These are phyloP conservation scores for Macquaria ambigua DNA, from an alignment of 2,113 vertebrate genomes.

Conservation along the genomic window DNA sequence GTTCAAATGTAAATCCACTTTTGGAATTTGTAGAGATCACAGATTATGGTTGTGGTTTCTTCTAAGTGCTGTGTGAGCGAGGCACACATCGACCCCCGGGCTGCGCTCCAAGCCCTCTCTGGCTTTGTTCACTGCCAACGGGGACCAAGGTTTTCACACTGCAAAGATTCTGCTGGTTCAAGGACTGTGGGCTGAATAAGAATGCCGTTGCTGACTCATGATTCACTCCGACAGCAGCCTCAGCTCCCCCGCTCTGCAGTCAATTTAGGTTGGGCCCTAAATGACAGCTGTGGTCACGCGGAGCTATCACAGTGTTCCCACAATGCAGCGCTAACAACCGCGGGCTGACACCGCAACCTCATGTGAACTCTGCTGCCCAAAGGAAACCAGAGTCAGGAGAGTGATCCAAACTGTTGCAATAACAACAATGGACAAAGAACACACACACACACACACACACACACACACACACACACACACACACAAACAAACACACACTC, in stretches of 20 bases:
- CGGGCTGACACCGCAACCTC: constrained; percentile 60
- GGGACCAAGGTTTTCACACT: constrained; percentile 56
- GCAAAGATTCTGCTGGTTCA: constrained; percentile 56
- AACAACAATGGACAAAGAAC: constrained; percentile 56
- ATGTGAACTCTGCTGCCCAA: constrained; percentile 55
- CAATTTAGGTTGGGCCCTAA: constrained; percentile 51
- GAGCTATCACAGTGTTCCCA: constrained; percentile 60
- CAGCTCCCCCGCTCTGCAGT: constrained; percentile 41
- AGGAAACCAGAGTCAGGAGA: constrained; percentile 48
- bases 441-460: background rate
- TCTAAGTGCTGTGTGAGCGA: constrained; percentile 35
- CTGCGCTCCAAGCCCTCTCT: constrained; percentile 29
- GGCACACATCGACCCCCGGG: constrained; percentile 25
- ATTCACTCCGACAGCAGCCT: constrained; percentile 61
- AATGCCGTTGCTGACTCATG: constrained; percentile 67
- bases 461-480: background rate
- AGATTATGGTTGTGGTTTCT: constrained; percentile 52
- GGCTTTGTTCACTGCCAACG: constrained; percentile 45
- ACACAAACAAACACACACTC: constrained; percentile 2
- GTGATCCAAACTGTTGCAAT: constrained; percentile 49
- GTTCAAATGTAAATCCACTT: constrained; percentile 50
- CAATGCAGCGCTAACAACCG: constrained; percentile 61
- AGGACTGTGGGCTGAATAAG: constrained; percentile 60
- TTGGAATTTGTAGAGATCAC: constrained; percentile 52
- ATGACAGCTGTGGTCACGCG: constrained; percentile 66